A percentile compares a stretch with the other conserved stretches of the same genome.
phyloP scores from a whole-genome alignment of 2,797 vertebrate species.

The Bryconaethiops microstoma region DNA sequence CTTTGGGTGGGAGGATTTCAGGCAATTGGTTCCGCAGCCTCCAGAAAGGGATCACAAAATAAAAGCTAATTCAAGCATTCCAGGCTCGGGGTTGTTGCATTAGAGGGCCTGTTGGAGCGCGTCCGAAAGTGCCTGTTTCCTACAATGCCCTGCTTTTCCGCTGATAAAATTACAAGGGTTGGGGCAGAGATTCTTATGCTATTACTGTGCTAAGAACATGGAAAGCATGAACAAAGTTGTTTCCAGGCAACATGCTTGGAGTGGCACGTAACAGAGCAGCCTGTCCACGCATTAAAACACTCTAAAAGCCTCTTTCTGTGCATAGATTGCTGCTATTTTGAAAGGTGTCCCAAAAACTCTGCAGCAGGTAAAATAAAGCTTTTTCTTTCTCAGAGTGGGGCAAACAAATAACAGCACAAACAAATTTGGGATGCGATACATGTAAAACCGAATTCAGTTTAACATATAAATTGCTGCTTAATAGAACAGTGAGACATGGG shows the following conservation, averaged over 20 bases:
- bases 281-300: slow-evolving; percentile 3
- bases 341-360: background rate
- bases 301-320: slow-evolving; percentile 9
- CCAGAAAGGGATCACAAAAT: slow-evolving; percentile 19
- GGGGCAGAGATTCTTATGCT: background rate
- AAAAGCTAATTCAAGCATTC: slow-evolving; percentile 49
- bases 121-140: background rate
- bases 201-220: background rate
- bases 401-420: too few relatives aligned
- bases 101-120: background rate
- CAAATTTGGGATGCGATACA: too few relatives aligned
- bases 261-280: background rate
- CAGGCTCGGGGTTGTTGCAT: background rate
- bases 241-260: slow-evolving; percentile 38
- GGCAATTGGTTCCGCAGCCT: slow-evolving; percentile 12
- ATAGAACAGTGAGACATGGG: too few relatives aligned
- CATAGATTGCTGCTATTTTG: slow-evolving; percentile 12
- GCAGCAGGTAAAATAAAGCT: background rate
- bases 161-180: background rate
- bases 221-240: slow-evolving; percentile 17
- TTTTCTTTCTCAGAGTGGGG: too few relatives aligned
- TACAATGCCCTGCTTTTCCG: background rate
- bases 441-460: too few relatives aligned
- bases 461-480: too few relatives aligned
- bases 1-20: slow-evolving; percentile 2